Evolutionary conservation across 2,888 invertebrate species (phyloP), one percentile per base, ranked within the genome.

Genomic region (Eupsilia transversa): DNA sequence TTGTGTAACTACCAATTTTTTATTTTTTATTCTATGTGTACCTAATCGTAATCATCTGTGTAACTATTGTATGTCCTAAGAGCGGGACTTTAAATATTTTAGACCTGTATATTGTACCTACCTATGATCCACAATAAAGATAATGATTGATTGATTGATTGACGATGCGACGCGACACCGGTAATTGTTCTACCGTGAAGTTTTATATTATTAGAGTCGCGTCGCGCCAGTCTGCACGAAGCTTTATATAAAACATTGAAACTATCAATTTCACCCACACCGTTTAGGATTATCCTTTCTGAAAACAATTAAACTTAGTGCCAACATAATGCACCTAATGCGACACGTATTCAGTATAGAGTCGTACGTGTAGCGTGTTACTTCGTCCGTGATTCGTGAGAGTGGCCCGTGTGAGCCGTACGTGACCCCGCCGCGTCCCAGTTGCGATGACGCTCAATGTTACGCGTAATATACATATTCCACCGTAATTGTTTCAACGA

Each of bases 311-410:
- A 74, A 78, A 73, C 54, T 59, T 59, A 72, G 69, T 63, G 35
- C 52, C 38, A 52, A 35, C 72, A 75, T 83, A 77, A 83, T 80
- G 83, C 74, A 85, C 68, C 68, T 85, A 84, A 84, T 84, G 73
- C 74, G 46, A 59, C 84, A 84, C 84, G 86, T 84, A 77, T 74
- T 64, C 59, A 23, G 72, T 73, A 80, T 80, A 65, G 77, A 72
- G 20, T 23, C 33, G 73, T 82, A 85, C 80, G 85, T 82, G 85
- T 67, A 35, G 57, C 57, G 57, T 49, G 70, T 54, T 59, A 72
- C 33, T 12, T 60, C 66, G 72, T 69, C 80, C 84, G 79, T 76
- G 85, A 72, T 70, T 49, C 66, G 60, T 57, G 43, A 63, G 69
- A 57, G 57, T n/a, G 27, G 54, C 35, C 46, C 63, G 56, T 74